Percentiles rank a stretch among this genome's conserved stretches.
Evolutionary conservation across 2,888 invertebrate species (phyloP).

Genomic region (Cerastoderma edule): DNA sequence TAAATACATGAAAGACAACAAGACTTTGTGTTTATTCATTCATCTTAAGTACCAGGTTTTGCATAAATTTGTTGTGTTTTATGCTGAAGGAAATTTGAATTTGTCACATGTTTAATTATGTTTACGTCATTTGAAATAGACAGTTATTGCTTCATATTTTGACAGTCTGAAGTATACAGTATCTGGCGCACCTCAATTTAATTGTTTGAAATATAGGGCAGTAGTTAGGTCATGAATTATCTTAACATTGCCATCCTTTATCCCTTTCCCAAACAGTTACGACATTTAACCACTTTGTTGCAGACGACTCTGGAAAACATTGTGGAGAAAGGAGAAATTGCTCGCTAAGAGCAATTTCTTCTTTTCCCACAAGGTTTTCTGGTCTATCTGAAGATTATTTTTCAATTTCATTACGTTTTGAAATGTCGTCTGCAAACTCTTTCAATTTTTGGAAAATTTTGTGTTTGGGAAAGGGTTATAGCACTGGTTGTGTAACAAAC

Average conservation of each 20-base stretch:
- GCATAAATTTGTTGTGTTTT: conserved; percentile 5
- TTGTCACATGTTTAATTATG: conserved; percentile 3
- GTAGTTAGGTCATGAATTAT: neutral
- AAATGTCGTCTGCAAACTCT: neutral
- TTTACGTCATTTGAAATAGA: neutral
- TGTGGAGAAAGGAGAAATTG: neutral
- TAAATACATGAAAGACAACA: no score
- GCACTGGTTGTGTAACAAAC: no score
- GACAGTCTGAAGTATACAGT: neutral
- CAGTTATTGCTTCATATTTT: conserved; percentile 8
- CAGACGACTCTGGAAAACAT: neutral
- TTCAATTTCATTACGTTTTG: neutral
- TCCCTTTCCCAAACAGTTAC: conserved; percentile 1
- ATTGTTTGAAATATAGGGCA: conserved; percentile 17
- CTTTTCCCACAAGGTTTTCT: conserved; percentile 6
- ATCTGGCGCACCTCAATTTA: neutral
- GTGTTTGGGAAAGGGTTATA: neutral
- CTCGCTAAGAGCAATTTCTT: neutral
- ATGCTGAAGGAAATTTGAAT: conserved; percentile 6
- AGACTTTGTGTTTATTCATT: conserved; percentile 3
- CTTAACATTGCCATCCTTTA: neutral
- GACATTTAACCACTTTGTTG: neutral
- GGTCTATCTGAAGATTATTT: neutral
- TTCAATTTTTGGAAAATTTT: neutral
- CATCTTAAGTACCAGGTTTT: no score